Percentiles rank a stretch among this genome's conserved stretches.
These are phyloP conservation scores for Centropus unirufus DNA, from an alignment of 2,113 vertebrate genomes.

Conservation along the genomic window DNA sequence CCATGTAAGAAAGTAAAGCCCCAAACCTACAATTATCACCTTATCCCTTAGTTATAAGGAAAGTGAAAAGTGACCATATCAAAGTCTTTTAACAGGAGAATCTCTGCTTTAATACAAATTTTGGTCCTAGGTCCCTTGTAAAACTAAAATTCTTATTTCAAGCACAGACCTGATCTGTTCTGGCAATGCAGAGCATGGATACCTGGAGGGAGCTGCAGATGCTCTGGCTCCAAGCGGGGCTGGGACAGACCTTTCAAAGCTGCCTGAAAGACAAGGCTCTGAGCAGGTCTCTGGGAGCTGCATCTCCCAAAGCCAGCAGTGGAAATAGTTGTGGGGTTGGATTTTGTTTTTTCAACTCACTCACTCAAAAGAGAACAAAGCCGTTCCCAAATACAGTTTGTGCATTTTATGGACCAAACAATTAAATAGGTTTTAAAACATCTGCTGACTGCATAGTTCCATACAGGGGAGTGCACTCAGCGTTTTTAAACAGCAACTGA, in stretches of 20 bases:
- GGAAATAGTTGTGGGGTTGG: constrained; percentile 18
- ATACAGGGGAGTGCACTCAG: constrained; percentile 68
- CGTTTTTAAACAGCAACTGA: constrained; percentile 67
- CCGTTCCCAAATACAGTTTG: neutral
- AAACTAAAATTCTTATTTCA: neutral
- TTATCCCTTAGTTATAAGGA: neutral
- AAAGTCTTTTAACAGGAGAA: neutral
- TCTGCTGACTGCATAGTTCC: constrained; percentile 76
- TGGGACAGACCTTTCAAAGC: neutral
- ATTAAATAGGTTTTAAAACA: constrained; percentile 75
- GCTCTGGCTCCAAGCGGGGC: neutral
- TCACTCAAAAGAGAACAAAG: constrained; percentile 20
- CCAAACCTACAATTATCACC: neutral
- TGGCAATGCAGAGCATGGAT: fast-evolving
- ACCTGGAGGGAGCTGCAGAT: neutral
- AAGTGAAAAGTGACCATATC: neutral
- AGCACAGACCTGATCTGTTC: neutral
- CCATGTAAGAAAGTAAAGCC: neutral
- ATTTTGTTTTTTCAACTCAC: neutral
- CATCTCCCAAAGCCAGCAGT: neutral
- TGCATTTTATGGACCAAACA: constrained; percentile 69
- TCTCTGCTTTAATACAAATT: neutral
- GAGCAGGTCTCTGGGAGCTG: neutral
- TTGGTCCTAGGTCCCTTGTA: neutral
- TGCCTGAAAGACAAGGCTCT: neutral